Percentiles rank a stretch among this genome's conserved stretches.
Evolutionary conservation across 2,888 invertebrate genomes (phyloP).

Genomic region (Macrosiphum euphorbiae): DNA sequence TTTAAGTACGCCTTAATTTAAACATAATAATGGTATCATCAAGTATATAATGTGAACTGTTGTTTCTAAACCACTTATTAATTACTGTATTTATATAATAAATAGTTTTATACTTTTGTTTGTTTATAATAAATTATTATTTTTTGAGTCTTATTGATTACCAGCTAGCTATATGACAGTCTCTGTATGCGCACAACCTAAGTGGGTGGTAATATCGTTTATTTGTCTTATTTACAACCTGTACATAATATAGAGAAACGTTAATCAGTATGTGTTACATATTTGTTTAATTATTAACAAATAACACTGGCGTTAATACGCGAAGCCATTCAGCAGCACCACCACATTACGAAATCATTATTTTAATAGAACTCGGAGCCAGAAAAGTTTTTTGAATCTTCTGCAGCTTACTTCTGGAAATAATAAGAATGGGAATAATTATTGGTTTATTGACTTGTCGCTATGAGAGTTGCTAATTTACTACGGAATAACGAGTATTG

Average conservation of each 20-base stretch:
- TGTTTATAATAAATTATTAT: background rate
- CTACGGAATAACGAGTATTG: background rate
- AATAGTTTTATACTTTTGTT: background rate
- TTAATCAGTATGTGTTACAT: background rate
- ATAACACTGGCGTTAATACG: background rate
- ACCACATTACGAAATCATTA: too few relatives aligned
- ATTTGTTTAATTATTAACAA: background rate
- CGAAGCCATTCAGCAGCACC: too few relatives aligned
- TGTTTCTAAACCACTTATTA: background rate
- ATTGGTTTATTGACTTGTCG: background rate
- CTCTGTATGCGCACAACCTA: background rate
- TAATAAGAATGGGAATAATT: background rate
- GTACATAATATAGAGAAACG: background rate
- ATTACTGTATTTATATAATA: background rate
- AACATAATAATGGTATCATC: background rate
- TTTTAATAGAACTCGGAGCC: too few relatives aligned
- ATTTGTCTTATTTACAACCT: background rate
- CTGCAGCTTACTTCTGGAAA: background rate
- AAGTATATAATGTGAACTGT: background rate
- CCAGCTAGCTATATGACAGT: background rate
- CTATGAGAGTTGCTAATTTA: background rate
- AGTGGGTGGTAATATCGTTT: background rate
- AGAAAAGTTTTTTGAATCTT: background rate
- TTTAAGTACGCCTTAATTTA: background rate
- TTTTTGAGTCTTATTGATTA: background rate